These are phyloP conservation scores for Cantharis flavilabris DNA, from an alignment of 2,888 invertebrate species.

Conservation along the genomic window DNA sequence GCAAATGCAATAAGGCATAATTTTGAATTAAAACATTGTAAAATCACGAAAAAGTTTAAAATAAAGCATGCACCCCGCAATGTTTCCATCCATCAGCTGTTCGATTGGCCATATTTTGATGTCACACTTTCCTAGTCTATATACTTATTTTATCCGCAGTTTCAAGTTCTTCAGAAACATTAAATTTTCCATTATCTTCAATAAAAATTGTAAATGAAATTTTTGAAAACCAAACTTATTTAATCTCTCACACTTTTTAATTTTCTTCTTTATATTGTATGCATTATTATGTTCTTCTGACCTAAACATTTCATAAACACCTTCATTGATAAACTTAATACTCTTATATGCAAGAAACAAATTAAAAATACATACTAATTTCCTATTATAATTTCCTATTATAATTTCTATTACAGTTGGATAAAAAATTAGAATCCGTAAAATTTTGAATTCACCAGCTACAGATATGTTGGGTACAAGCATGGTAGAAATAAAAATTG, in stretches of 20 bases:
- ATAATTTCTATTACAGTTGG: background rate
- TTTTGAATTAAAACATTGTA: too few species aligned
- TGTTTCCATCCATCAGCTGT: too few species aligned
- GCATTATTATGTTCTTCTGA: background rate
- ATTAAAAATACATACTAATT: background rate
- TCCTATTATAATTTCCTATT: background rate
- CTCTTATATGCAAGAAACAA: background rate
- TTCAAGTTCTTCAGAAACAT: background rate
- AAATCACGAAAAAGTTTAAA: too few species aligned
- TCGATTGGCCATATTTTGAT: too few species aligned
- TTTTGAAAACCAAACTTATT: too few species aligned
- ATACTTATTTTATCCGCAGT: background rate
- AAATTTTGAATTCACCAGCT: background rate
- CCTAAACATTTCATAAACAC: background rate
- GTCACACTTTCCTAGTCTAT: too few species aligned
- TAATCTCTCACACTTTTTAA: background rate
- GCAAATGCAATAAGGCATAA: too few species aligned
- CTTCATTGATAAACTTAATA: background rate
- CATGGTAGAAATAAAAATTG: background rate
- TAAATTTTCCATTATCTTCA: background rate
- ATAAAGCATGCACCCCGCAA: too few species aligned
- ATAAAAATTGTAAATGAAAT: background rate
- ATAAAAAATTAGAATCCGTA: background rate
- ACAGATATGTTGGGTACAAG: background rate
- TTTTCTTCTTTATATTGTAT: background rate